phyloP scores from a whole-genome alignment of 2,888 invertebrate genomes.

The Ephialtes manifestator region DNA sequence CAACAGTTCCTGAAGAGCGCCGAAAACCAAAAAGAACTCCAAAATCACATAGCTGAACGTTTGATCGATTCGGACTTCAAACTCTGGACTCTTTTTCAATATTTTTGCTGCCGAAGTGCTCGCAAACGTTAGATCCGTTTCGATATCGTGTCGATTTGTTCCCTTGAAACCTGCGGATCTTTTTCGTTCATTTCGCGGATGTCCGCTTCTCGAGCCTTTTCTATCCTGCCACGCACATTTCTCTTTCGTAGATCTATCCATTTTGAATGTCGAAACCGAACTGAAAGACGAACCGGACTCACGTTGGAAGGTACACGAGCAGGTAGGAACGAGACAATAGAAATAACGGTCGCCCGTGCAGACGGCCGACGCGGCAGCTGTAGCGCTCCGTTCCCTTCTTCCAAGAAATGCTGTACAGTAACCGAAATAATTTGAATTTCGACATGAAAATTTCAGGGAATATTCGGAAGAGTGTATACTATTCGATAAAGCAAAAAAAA shows the following conservation, averaged over 20 bases:
- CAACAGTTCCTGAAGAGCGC: too few species aligned
- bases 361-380: conserved; percentile 56
- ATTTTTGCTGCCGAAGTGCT: conserved; percentile 66
- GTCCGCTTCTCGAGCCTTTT: conserved; percentile 40
- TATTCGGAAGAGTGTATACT: too few species aligned
- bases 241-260: conserved; percentile 20
- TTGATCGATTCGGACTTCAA: too few species aligned
- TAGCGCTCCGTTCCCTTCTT: conserved; percentile 46
- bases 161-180: conserved; percentile 49
- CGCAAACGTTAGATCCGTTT: conserved; percentile 58
- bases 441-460: too few species aligned
- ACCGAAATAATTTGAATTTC: too few species aligned
- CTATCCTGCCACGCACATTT: conserved; percentile 33
- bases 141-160: conserved; percentile 57
- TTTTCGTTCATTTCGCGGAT: conserved; percentile 52
- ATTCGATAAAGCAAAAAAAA: not conserved
- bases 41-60: too few species aligned
- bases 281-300: too few species aligned
- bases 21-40: too few species aligned
- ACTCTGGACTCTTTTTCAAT: too few species aligned
- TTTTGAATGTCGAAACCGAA: conserved; percentile 22
- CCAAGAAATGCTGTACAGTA: conserved; percentile 22
- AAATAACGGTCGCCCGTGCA: conserved; percentile 49
- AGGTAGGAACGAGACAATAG: conserved; percentile 20
- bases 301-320: not conserved